These are phyloP conservation scores for Dorcus parallelipipedus DNA, from an alignment of 2,888 invertebrate genomes.

Conservation along the genomic window DNA sequence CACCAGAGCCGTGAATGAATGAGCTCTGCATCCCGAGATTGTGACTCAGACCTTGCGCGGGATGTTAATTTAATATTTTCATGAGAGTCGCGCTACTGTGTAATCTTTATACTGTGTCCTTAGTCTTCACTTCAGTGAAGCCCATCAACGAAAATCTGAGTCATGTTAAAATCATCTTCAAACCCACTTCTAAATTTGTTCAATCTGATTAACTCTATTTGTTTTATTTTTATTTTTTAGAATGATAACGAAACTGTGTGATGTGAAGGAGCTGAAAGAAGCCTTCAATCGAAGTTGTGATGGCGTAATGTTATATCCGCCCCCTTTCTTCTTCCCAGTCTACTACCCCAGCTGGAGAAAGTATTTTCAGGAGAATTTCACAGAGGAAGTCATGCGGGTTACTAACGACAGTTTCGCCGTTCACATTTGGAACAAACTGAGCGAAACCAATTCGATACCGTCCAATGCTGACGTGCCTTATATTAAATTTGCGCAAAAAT, in stretches of 20 bases:
- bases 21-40: too few species aligned
- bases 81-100: too few species aligned
- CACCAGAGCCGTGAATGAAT: too few species aligned
- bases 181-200: too few species aligned
- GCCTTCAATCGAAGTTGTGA: conserved; percentile 56
- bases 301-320: conserved; percentile 63
- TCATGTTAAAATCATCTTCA: too few species aligned
- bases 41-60: too few species aligned
- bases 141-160: too few species aligned
- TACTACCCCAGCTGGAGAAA: conserved; percentile 58
- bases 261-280: conserved; percentile 49
- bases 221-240: conserved; percentile 26
- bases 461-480: conserved; percentile 53
- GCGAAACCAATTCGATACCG: conserved; percentile 43
- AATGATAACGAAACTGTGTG: conserved; percentile 58
- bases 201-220: not conserved
- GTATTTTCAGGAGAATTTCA: conserved; percentile 55
- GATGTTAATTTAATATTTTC: too few species aligned
- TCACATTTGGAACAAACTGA: conserved; percentile 60
- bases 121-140: too few species aligned
- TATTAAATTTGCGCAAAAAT: conserved; percentile 48
- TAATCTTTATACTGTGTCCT: too few species aligned
- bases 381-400: conserved; percentile 42
- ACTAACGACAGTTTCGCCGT: conserved; percentile 50
- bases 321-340: conserved; percentile 65